These are phyloP conservation scores for Harpegnathos saltator DNA, from an alignment of 1,140 invertebrate species.

Conservation along the genomic window DNA sequence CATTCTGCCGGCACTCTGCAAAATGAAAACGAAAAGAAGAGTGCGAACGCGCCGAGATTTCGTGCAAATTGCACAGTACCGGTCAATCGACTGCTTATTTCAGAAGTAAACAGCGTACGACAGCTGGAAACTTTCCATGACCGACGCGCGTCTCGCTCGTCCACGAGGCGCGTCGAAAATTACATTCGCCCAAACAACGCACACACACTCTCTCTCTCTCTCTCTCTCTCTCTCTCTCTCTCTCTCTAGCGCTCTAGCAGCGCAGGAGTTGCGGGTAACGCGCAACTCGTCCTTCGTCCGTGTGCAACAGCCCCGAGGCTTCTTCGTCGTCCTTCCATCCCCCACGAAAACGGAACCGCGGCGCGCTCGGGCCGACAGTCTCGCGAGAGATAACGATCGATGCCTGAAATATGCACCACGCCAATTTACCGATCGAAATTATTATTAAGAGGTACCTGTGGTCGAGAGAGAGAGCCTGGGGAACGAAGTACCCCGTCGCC, in stretches of 20 bases:
- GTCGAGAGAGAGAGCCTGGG: slow-evolving; percentile 61
- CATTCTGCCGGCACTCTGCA: neutral
- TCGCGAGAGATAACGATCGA: slow-evolving; percentile 85
- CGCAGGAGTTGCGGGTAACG: slow-evolving; percentile 32
- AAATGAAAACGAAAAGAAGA: neutral
- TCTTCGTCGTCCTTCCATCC: slow-evolving; percentile 43
- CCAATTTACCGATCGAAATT: slow-evolving; percentile 85
- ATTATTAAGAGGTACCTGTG: slow-evolving; percentile 84
- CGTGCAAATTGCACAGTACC: neutral
- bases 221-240: no score
- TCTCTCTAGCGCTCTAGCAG: slow-evolving; percentile 11
- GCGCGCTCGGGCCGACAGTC: slow-evolving; percentile 78
- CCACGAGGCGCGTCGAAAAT: slow-evolving; percentile 14
- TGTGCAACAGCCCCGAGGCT: slow-evolving; percentile 54
- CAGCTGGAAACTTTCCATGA: neutral
- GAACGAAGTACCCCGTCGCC: slow-evolving; percentile 29
- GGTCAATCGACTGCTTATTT: neutral
- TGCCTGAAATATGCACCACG: slow-evolving; percentile 83
- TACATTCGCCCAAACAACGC: slow-evolving; percentile 6
- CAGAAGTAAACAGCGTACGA: neutral
- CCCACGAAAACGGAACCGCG: slow-evolving; percentile 64
- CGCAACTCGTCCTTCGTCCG: slow-evolving; percentile 55
- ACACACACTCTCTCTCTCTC: no score
- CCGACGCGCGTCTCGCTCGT: neutral
- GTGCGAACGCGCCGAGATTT: neutral